Percentiles rank a stretch among this genome's conserved stretches.
These are phyloP conservation scores for Sphaerophoria rueppellii DNA, from an alignment of 2,888 invertebrate genomes.

Conservation along the genomic window DNA sequence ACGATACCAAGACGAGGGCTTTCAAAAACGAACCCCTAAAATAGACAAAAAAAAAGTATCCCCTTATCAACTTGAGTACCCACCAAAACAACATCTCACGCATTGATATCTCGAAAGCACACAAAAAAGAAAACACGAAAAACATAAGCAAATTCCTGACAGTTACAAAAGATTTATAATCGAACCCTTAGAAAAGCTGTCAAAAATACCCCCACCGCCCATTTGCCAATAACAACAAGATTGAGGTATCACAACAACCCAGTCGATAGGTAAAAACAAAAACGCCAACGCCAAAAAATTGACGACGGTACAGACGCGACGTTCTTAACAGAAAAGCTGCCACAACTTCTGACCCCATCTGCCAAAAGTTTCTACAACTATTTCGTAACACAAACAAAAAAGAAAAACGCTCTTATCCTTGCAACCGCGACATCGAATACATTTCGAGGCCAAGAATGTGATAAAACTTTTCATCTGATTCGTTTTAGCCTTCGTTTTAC, in stretches of 20 bases:
- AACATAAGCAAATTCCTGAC: constrained; percentile 71
- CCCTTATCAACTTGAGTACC: constrained; percentile 7
- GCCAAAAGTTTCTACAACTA: constrained; percentile 59
- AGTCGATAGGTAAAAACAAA: constrained; percentile 30
- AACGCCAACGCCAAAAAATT: neutral
- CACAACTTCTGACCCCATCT: constrained; percentile 65
- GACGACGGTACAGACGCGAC: neutral
- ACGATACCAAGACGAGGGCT: neutral
- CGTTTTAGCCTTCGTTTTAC: constrained; percentile 58
- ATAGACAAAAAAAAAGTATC: too few relatives aligned
- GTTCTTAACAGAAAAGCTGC: neutral
- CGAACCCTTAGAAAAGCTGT: constrained; percentile 69
- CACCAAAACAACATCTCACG: neutral
- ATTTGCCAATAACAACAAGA: neutral
- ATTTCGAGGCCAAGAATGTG: constrained; percentile 54
- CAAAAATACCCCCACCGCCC: constrained; percentile 53
- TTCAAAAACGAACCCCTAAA: neutral
- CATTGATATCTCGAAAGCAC: constrained; percentile 34
- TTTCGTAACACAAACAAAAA: constrained; percentile 23
- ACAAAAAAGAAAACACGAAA: constrained; percentile 45
- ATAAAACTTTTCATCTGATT: constrained; percentile 71
- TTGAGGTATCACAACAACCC: constrained; percentile 3
- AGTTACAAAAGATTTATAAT: constrained; percentile 72
- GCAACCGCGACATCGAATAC: constrained; percentile 29
- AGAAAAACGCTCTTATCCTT: constrained; percentile 18